Percentiles rank a stretch among this genome's conserved stretches.
Evolutionary conservation across 2,113 vertebrate species (phyloP).

Genomic region (Megaleporinus macrocephalus): DNA sequence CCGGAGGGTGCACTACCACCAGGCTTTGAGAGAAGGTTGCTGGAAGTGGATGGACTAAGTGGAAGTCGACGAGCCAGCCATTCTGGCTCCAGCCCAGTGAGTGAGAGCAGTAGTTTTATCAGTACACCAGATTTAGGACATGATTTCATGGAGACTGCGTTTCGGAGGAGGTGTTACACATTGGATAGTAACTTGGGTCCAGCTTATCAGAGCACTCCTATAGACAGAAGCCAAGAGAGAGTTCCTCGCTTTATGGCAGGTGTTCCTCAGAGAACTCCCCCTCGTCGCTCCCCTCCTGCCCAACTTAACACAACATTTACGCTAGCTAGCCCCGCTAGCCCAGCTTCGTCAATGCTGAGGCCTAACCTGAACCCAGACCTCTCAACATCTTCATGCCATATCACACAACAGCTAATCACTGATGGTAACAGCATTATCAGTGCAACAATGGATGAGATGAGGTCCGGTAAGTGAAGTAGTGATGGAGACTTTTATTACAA

Average conservation of each 20-base stretch:
- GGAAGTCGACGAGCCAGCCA: slow-evolving; percentile 52
- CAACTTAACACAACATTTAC: slow-evolving; percentile 84
- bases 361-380: slow-evolving; percentile 50
- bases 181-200: slow-evolving; percentile 69
- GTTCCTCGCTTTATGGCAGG: slow-evolving; percentile 76
- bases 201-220: slow-evolving; percentile 28
- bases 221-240: slow-evolving; percentile 75
- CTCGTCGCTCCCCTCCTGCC: slow-evolving; percentile 61
- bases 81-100: slow-evolving; percentile 54
- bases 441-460: slow-evolving; percentile 68
- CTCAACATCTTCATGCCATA: slow-evolving; percentile 29
- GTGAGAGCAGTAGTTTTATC: slow-evolving; percentile 41
- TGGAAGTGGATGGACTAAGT: slow-evolving; percentile 18
- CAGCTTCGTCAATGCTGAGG: slow-evolving; percentile 76
- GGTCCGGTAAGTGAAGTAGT: slow-evolving; percentile 59
- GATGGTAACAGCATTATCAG: slow-evolving; percentile 61
- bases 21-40: slow-evolving; percentile 20
- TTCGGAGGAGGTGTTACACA: slow-evolving; percentile 76
- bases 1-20: background rate
- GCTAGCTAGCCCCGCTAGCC: slow-evolving; percentile 69
- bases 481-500: background rate
- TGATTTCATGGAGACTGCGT: slow-evolving; percentile 54
- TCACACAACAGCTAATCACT: slow-evolving; percentile 75
- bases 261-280: slow-evolving; percentile 68
- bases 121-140: slow-evolving; percentile 43